These are phyloP conservation scores for Tachystola acroxantha DNA, from an alignment of 2,888 invertebrate genomes.

Conservation along the genomic window DNA sequence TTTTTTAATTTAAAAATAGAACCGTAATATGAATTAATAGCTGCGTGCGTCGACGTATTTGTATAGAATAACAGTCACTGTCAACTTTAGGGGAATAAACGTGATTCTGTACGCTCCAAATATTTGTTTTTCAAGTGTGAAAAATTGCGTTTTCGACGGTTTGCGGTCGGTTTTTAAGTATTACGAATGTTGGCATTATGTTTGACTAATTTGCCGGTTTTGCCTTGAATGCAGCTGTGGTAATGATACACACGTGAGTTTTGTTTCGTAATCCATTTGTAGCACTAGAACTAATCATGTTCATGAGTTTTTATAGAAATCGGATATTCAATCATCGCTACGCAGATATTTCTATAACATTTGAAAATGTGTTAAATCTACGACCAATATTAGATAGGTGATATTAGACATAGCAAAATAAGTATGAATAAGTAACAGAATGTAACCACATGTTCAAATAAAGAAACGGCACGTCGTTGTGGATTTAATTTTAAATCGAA, in stretches of 20 bases:
- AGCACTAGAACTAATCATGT: no score
- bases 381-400: no score
- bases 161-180: slow-evolving; percentile 65
- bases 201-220: slow-evolving; percentile 51
- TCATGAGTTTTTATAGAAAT: no score
- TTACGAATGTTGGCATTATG: slow-evolving; percentile 67
- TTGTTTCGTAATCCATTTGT: slow-evolving; percentile 45
- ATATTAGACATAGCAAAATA: no score
- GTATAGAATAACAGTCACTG: slow-evolving; percentile 20
- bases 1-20: slow-evolving; percentile 43
- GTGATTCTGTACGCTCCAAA: slow-evolving; percentile 49
- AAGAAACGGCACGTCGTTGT: no score
- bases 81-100: slow-evolving; percentile 31
- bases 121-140: slow-evolving; percentile 71
- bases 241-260: slow-evolving; percentile 47
- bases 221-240: slow-evolving; percentile 47
- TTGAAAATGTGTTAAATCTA: no score
- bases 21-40: slow-evolving; percentile 66
- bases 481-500: no score
- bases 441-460: no score
- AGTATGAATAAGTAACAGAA: no score
- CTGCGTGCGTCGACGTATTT: slow-evolving; percentile 32
- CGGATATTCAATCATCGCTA: no score
- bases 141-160: slow-evolving; percentile 68
- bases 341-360: no score